Base-by-base conservation (phyloP, 2,888 invertebrate species). In the Hydropsyche betteni region DNA sequence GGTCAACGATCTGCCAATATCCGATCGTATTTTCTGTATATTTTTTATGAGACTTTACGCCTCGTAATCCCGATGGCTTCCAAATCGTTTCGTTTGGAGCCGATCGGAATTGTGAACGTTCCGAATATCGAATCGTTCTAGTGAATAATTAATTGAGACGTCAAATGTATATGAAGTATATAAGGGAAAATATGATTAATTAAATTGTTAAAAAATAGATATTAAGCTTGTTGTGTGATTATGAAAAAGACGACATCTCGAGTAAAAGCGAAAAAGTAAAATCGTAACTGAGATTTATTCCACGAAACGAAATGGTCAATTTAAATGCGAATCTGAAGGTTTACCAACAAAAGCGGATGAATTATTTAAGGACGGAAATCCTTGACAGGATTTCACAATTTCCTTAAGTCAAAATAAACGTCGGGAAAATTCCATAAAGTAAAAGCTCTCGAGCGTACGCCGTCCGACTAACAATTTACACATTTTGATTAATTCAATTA, bases 1-100 rank as follows among this genome's bases (percentile, higher is more conserved):
- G 72, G 72, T 72, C 72, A 72, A 72, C 55, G 72, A 55, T 72
- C 72, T 58, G 61, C 61, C 55, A 72, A 70, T 70, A 70, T 70
- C 70, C 50, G 33, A 36, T 53, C 12, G 33, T 64, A 36, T n/a
- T 64, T 36, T 44, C 7, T 64, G 34, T 64, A 12, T 53, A 58
- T 61, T 70, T 70, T 53, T 70, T 53, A 52, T 24, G 44, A 44
- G 10, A 24, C 70, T 53, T 70, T 33, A 70, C 33, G 70, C 70
- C 55, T 33, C 6, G 51, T 16, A 44, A 16, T 58, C 58, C 58
- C 8, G 58, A 58, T 24, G 58, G 14, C 24, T 16, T 44, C 44
- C 44, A 44, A 6, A 55, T 55, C 55, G 55, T 24, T 24, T 24
- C 24, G 24, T 24, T 24, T 2, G 24, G 24, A 24, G 24, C 24